Base-by-base conservation (phyloP, 2,113 vertebrate genomes). In the Charadrius vociferus region DNA sequence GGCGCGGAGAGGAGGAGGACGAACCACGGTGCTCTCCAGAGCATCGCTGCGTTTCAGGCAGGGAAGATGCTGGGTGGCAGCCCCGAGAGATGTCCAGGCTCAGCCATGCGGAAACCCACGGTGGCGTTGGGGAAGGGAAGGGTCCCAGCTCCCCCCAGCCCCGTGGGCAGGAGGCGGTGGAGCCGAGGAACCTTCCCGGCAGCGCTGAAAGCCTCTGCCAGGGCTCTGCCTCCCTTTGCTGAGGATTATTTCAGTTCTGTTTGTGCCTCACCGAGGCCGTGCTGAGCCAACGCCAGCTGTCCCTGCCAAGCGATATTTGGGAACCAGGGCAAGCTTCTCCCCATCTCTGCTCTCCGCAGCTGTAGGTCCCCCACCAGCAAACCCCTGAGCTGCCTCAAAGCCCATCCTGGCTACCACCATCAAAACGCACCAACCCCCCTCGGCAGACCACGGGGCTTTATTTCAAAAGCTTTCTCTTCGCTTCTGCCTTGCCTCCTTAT, bases 401-500 rank as follows among this genome's bases (percentile, higher is more conserved):
- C 86, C 88, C 50, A 30, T 70, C 43, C 50, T 65, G 62, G 71
- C 36, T 43, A 10, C 24, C 1, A 4, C 72, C 10, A 1, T 32
- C 12, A 43, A 49, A 89, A 84, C 20, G 77, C 70, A 59, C 49
- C 39, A 27, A 63, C n/a, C 47, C 39, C 30, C 34, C 49, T 45
- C 16, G 5, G 58, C 88, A 83, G 71, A 96, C 80, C 75, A 65
- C 1, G 1, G 80, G 80, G 88, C 77, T 95, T 88, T n/a, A 74
- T 91, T 95, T 93, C 91, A 20, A 59, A 94, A 94, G 39, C 12
- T 19, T 93, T 85, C 79, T 90, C 84, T 74, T 80, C 2, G 1
- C 68, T 92, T 78, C 68, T 95, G 55, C 95, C 53, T 86, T 93
- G 63, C 88, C 55, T 82, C 65, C 81, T 93, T 82, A 43, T 94